Conservation (phyloP, 2,888 invertebrate genomes). For the Gymnosoma rotundatum region DNA sequence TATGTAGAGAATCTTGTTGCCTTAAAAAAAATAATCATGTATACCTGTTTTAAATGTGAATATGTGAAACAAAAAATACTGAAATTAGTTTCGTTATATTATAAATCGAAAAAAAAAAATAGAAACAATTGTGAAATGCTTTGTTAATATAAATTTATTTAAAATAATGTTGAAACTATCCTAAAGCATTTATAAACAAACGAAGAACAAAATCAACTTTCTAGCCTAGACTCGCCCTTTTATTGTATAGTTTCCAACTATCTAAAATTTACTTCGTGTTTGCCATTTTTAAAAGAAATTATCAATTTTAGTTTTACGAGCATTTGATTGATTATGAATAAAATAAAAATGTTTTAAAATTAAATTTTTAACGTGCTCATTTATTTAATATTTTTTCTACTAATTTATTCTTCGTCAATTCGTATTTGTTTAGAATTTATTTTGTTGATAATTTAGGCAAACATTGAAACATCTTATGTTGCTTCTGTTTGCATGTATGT, state of each 20-base stretch:
- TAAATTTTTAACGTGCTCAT: too few relatives aligned
- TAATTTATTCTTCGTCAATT: too few relatives aligned
- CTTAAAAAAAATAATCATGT: conserved; percentile 47
- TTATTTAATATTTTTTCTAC: too few relatives aligned
- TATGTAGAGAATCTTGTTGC: conserved; percentile 53
- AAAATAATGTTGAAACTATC: conserved; percentile 5
- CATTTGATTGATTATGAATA: too few relatives aligned
- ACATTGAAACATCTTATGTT: too few relatives aligned
- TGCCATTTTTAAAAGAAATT: background rate
- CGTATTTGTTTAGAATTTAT: too few relatives aligned
- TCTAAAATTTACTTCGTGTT: background rate
- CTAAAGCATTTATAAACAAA: background rate
- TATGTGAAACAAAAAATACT: conserved; percentile 59
- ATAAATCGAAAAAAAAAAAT: conserved; percentile 4
- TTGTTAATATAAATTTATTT: conserved; percentile 7
- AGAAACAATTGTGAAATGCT: conserved; percentile 16
- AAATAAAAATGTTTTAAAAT: too few relatives aligned
- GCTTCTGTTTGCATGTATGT: too few relatives aligned
- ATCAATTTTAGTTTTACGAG: background rate
- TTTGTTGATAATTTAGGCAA: too few relatives aligned
- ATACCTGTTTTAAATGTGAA: conserved; percentile 67
- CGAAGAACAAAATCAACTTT: background rate
- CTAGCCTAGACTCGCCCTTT: conserved; percentile 16
- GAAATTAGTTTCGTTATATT: conserved; percentile 29
- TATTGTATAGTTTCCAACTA: background rate